Conservation (phyloP, 2,113 vertebrate species). For the Sardina pilchardus region DNA sequence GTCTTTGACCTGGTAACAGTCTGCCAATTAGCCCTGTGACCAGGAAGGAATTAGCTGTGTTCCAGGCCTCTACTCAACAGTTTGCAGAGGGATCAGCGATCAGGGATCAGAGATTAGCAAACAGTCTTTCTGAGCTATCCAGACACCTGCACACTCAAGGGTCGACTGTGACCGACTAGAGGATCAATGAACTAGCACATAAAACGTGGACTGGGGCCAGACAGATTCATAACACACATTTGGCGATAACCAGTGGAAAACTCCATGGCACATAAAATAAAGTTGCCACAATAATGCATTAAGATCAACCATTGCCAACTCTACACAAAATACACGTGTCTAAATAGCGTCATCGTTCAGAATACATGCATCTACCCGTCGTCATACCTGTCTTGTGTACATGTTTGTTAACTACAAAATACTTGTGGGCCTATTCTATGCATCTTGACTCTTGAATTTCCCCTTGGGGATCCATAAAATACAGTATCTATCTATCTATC, state of each 20-base stretch:
- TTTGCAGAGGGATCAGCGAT: neutral
- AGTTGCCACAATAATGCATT: neutral
- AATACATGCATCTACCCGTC: neutral
- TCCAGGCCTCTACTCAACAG: neutral
- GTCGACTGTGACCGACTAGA: neutral
- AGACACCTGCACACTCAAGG: neutral
- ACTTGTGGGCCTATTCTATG: too few relatives aligned
- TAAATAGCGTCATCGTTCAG: neutral
- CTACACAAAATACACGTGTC: neutral
- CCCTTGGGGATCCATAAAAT: too few relatives aligned
- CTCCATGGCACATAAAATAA: neutral
- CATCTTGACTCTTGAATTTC: too few relatives aligned
- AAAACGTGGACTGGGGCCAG: too few relatives aligned
- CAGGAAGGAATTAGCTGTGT: slow-evolving; percentile 3
- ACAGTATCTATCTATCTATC: too few relatives aligned
- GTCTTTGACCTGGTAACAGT: slow-evolving; percentile 40
- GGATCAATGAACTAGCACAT: neutral
- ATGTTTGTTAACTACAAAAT: neutral
- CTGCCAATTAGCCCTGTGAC: slow-evolving; percentile 1
- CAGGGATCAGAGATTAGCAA: slow-evolving; percentile 9
- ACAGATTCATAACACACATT: neutral
- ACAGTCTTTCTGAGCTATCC: neutral
- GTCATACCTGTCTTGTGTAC: neutral
- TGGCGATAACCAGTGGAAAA: neutral
- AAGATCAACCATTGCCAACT: neutral